Base-by-base conservation (phyloP, 2,888 invertebrate species). In the Pristionchus fissidentatus region DNA sequence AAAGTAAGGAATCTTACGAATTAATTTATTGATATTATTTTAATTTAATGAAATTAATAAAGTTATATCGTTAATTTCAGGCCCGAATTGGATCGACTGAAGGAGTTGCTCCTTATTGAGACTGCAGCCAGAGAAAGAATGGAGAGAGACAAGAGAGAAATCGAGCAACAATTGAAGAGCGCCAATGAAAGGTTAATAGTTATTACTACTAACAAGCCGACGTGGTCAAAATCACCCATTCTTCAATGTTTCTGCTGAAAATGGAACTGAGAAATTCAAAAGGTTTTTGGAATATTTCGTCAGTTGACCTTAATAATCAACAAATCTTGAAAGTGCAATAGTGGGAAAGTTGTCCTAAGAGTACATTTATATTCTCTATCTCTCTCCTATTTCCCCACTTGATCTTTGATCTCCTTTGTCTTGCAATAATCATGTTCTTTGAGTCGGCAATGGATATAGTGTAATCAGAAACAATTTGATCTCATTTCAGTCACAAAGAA, bases 151-250 rank as follows among this genome's bases (percentile, higher is more conserved):
- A 78, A 78, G 55, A 78, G 55, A 52, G 43, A 52, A 43, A 38
- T 78, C 5, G 52, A 78, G 35, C 52, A 78, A 13, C 52, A 78
- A 55, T 35, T 78, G 78, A 78, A 55, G 35, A 55, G 43, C 26
- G 22, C 43, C 43, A 19, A 13, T 2, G 29, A 73, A 13, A 46
- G 46, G 73, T 73, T 26, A 43, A 26, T 22, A 10, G 38, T 29
- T 38, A 43, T 38, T 43, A 49, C 49, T 19, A 19, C 10, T 19
- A 10, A 10, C 10, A 49, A 49, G 49, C 19, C 10, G 10, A 19
- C 10, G 49, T 49, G 49, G 49, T 49, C n/a, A n/a, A n/a, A n/a
- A n/a, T n/a, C n/a, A n/a, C n/a, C n/a, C n/a, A n/a, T n/a, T n/a
- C n/a, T n/a, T n/a, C n/a, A n/a, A n/a, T n/a, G n/a, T n/a, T n/a